These are phyloP conservation scores for Crotophaga sulcirostris DNA, from an alignment of 2,113 vertebrate species.

Conservation along the genomic window DNA sequence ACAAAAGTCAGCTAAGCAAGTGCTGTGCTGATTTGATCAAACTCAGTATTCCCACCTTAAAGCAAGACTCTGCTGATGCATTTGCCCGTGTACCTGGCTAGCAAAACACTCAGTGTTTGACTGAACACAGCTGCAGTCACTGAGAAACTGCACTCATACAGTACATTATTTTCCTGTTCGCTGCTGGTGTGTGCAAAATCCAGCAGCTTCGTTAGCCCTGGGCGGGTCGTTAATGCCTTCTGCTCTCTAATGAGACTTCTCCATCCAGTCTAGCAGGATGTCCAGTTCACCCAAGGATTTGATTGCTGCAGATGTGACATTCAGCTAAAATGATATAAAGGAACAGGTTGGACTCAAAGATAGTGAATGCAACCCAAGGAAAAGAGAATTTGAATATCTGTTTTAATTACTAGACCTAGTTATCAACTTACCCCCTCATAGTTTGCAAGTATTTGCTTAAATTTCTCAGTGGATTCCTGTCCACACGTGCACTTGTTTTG, in stretches of 20 bases:
- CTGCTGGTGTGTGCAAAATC: not conserved
- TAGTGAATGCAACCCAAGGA: accelerated
- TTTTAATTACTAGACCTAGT: not conserved
- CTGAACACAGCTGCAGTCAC: not conserved
- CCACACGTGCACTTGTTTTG: constrained; percentile 54
- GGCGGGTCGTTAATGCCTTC: accelerated
- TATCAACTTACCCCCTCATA: constrained; percentile 63
- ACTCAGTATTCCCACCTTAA: accelerated
- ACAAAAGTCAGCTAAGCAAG: not conserved
- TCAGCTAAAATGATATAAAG: constrained; percentile 72
- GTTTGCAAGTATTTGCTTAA: constrained; percentile 58
- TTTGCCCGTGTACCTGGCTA: accelerated
- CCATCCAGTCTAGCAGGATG: constrained; percentile 86
- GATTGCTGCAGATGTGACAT: constrained; percentile 73
- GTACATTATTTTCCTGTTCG: accelerated
- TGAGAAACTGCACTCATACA: not conserved
- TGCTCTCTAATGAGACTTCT: constrained; percentile 39
- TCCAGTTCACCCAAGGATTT: constrained; percentile 91
- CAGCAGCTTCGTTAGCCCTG: accelerated
- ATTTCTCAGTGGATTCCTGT: constrained; percentile 51
- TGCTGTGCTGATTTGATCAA: not conserved
- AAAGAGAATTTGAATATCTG: not conserved
- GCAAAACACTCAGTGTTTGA: accelerated
- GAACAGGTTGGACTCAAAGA: not conserved
- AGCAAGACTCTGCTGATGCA: not conserved